These are phyloP conservation scores for Polydesmus complanatus DNA, from an alignment of 2,888 invertebrate genomes.

Conservation along the genomic window DNA sequence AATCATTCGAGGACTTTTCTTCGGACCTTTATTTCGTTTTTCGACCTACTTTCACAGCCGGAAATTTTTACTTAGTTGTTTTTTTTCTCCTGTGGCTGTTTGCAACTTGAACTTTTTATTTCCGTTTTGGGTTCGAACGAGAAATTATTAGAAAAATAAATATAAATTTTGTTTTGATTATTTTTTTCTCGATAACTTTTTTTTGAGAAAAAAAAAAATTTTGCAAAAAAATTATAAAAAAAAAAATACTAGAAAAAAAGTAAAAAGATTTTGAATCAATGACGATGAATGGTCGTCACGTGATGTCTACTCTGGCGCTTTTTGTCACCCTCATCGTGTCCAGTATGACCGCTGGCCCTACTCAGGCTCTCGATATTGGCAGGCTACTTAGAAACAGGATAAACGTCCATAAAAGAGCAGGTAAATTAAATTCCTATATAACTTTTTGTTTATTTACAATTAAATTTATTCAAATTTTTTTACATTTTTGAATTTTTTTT, in stretches of 20 bases:
- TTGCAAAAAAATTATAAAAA: no score
- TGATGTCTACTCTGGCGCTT: neutral
- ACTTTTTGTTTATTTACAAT: neutral
- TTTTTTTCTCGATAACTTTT: no score
- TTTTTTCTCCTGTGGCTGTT: no score
- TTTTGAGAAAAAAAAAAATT: no score
- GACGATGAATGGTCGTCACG: constrained; percentile 1
- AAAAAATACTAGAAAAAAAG: no score
- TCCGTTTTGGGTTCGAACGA: no score
- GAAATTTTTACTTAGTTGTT: no score
- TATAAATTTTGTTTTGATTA: neutral
- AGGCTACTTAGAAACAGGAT: constrained; percentile 13
- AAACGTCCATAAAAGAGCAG: constrained; percentile 11
- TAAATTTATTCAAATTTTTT: neutral
- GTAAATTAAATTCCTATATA: constrained; percentile 7
- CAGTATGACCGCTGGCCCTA: constrained; percentile 1
- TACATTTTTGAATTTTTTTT: neutral
- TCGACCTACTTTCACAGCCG: no score
- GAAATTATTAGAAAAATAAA: neutral
- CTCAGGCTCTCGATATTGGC: constrained; percentile 11
- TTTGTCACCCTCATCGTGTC: neutral
- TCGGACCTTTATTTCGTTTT: no score
- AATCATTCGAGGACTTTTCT: no score
- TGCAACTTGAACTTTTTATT: no score
- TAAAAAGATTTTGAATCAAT: no score